Evolutionary conservation across 2,888 invertebrate species (phyloP).

Genomic region (Capitulum mitella): DNA sequence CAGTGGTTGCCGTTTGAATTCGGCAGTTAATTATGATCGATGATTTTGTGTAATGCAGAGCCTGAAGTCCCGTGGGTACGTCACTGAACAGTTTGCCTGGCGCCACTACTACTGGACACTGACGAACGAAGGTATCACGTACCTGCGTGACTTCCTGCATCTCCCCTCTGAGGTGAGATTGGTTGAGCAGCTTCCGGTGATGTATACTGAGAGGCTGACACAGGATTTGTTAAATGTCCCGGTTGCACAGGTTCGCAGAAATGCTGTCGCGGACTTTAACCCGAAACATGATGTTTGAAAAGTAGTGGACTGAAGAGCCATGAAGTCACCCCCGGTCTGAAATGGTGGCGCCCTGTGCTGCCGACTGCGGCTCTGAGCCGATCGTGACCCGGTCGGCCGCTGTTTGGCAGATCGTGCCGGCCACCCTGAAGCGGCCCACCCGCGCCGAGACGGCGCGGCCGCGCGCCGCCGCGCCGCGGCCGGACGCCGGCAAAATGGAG

Average conservation of each 20-base stretch:
- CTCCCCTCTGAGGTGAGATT: constrained; percentile 85
- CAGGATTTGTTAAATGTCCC: no score
- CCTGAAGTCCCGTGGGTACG: constrained; percentile 89
- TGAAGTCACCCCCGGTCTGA: not conserved
- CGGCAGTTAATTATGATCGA: no score
- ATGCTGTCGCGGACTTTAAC: no score
- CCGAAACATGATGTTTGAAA: constrained; percentile 13
- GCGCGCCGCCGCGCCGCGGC: constrained; percentile 55
- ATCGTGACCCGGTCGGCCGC: no score
- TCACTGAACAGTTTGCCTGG: constrained; percentile 99
- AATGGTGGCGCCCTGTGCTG: no score
- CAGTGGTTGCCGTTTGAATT: no score
- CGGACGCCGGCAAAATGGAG: constrained; percentile 63
- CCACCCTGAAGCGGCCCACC: constrained; percentile 86
- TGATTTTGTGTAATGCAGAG: constrained; percentile 29
- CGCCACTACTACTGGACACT: constrained; percentile 99
- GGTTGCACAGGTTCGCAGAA: no score
- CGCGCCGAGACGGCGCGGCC: constrained; percentile 78
- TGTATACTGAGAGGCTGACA: no score
- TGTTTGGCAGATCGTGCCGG: constrained; percentile 85
- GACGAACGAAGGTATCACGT: constrained; percentile 97
- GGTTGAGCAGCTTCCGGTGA: no score
- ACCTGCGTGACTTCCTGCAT: constrained; percentile 87
- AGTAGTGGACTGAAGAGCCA: constrained; percentile 7
- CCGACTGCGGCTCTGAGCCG: no score